Conservation (phyloP, 2,797 vertebrate genomes). For the Helicolenus hilgendorfi region DNA sequence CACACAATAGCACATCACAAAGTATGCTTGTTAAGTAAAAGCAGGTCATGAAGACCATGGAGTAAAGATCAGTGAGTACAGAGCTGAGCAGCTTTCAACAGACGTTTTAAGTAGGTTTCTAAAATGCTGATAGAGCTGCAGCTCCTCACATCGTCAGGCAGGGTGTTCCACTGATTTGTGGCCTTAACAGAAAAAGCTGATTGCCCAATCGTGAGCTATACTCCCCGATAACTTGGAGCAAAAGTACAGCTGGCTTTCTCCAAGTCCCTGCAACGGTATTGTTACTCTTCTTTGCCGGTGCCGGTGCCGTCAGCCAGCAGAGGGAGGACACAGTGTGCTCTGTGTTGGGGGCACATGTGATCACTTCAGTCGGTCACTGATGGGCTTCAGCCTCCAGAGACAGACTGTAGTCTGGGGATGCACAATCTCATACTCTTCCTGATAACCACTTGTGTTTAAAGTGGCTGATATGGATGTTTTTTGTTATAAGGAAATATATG, state of each 20-base stretch:
- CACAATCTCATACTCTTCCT: background rate
- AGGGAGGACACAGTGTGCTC: conserved; percentile 63
- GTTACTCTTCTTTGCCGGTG: background rate
- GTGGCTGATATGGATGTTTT: background rate
- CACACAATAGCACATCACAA: no score
- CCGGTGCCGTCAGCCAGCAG: background rate
- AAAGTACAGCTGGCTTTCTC: conserved; percentile 33
- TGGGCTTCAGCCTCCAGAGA: background rate
- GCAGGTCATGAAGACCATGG: no score
- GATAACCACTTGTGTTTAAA: background rate
- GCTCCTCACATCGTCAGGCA: no score
- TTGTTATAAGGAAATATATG: background rate
- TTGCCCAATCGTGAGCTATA: background rate
- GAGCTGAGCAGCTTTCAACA: no score
- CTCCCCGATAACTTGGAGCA: conserved; percentile 18
- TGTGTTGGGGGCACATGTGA: conserved; percentile 54
- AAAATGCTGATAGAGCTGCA: no score
- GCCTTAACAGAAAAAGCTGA: no score
- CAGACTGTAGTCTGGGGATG: background rate
- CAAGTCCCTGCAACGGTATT: background rate
- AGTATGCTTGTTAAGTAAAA: no score
- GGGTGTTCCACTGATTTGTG: no score
- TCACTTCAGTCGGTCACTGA: conserved; percentile 11
- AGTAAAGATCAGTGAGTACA: no score
- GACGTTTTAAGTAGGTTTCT: no score